Percentiles rank a stretch among this genome's conserved stretches.
phyloP scores from a whole-genome alignment of 2,888 invertebrate genomes.

The Stomorhina lunata region DNA sequence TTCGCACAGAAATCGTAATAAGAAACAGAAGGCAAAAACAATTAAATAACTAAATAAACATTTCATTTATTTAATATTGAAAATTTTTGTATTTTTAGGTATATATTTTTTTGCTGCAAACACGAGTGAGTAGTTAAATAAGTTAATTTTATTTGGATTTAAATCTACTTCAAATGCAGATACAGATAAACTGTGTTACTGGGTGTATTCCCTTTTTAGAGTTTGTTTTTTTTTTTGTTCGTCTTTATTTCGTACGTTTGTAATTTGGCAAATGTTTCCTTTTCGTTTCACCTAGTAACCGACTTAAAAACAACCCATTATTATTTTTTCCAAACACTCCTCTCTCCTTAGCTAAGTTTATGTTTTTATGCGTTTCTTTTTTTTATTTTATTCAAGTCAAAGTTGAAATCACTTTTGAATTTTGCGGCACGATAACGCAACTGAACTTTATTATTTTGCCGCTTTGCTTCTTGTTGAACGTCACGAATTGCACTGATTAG shows the following conservation, averaged over 20 bases:
- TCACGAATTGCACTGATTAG: conserved; percentile 74
- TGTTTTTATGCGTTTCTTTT: conserved; percentile 19
- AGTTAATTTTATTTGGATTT: conserved; percentile 5
- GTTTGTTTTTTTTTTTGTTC: conserved; percentile 22
- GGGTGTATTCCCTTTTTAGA: conserved; percentile 61
- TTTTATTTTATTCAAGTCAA: conserved; percentile 20
- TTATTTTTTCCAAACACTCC: conserved; percentile 59
- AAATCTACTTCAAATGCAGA: conserved; percentile 41
- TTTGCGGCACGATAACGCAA: not conserved
- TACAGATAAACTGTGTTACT: conserved; percentile 63
- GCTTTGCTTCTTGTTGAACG: conserved; percentile 70
- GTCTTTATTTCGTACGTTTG: conserved; percentile 19
- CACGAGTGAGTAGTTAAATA: no score
- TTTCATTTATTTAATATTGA: not conserved
- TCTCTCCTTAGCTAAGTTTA: not conserved
- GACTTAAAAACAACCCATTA: conserved; percentile 70
- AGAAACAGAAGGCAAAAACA: not conserved
- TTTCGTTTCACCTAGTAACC: conserved; percentile 77
- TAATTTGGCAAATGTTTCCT: conserved; percentile 63
- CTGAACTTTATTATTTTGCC: not conserved
- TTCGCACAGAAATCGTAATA: not conserved
- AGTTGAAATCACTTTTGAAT: conserved; percentile 11
- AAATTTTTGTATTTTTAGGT: not conserved
- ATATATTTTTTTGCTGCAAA: not conserved
- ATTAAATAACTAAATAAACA: not conserved